Evolutionary conservation across 2,797 vertebrate species (phyloP), one percentile per base, ranked within the genome.

Genomic region (Erpetoichthys calabaricus): DNA sequence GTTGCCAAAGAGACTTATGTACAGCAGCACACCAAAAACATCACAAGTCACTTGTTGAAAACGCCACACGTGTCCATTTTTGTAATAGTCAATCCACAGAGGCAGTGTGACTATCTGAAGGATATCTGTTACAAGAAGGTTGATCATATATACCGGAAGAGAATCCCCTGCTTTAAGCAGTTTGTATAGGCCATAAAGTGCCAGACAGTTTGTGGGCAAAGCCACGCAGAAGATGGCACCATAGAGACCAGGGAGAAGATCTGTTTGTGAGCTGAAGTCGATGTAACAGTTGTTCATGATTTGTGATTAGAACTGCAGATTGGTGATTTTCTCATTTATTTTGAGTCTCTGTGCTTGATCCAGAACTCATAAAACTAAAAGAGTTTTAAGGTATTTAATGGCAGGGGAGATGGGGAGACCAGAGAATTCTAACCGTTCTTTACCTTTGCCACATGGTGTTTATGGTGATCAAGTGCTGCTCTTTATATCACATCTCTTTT

Each of bases 51-150:
- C 5, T 4, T 59, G 1, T 3, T 41, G 3, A 3, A 45, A 53
- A 7, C 3, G 6, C 57, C 51, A 59, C 4, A 3, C 2, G 5
- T 45, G n/a, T 6, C 10, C 6, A 2, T 25, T 10, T 8, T 8
- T 25, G 44, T 41, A 7, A 6, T 59, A 59, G 6, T 45, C 25
- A 8, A 59, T 59, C 51, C 57, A 59, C 4, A 59, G 43, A 10
- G 57, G 57, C 49, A 59, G 51, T 4, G 43, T 45, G 7, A 8
- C 4, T 3, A 59, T 45, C n/a, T 53, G 44, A 1, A 45, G 45
- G n/a, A 53, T 44, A 10, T 59, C 51, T 2, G 57, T 6, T 3
- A 45, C 5, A 6, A 53, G 4, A 9, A 59, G 57, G 57, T 53
- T 59, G 9, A 59, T 51, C 7, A 42, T 3, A 1, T 53, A 53